These are phyloP conservation scores for Palythoa grandis DNA, from an alignment of 92 coral and sea anemone genomes.

Conservation along the genomic window DNA sequence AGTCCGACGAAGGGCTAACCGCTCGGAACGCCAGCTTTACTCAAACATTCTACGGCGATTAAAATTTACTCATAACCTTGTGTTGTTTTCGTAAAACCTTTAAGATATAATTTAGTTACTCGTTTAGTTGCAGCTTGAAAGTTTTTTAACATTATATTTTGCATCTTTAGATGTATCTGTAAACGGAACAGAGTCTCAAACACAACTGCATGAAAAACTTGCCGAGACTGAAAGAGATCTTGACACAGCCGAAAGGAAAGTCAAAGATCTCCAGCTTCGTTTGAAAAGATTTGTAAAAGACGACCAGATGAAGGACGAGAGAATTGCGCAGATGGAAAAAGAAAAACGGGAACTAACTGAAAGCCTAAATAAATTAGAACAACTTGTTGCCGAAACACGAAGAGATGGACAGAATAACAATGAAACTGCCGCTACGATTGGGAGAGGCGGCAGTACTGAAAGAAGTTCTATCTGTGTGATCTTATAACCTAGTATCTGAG, in stretches of 20 bases:
- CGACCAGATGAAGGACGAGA: slow-evolving; percentile 89
- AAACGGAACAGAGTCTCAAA: not conserved
- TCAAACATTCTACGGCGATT: no score
- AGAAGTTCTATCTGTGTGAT: slow-evolving; percentile 74
- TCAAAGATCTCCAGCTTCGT: slow-evolving; percentile 93
- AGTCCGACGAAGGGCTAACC: no score
- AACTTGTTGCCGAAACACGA: slow-evolving; percentile 53
- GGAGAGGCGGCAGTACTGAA: slow-evolving; percentile 39
- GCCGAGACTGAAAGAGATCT: slow-evolving; percentile 81
- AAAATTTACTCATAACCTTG: no score
- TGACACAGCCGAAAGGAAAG: slow-evolving; percentile 90
- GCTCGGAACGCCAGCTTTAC: no score
- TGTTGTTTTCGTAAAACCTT: no score
- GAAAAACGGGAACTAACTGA: slow-evolving; percentile 84
- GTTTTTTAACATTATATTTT: not conserved
- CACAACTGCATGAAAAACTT: slow-evolving; percentile 59
- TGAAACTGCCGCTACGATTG: slow-evolving; percentile 23
- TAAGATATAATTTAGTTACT: no score
- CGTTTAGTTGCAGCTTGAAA: no score
- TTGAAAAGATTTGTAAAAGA: slow-evolving; percentile 94
- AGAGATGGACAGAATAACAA: slow-evolving; percentile 55
- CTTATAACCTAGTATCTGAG: slow-evolving; percentile 30
- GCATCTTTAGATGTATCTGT: not conserved
- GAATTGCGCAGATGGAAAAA: slow-evolving; percentile 82
- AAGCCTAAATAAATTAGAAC: slow-evolving; percentile 74